Base-by-base conservation (phyloP, 2,797 vertebrate genomes). In the Amblyopsis hoosieri region DNA sequence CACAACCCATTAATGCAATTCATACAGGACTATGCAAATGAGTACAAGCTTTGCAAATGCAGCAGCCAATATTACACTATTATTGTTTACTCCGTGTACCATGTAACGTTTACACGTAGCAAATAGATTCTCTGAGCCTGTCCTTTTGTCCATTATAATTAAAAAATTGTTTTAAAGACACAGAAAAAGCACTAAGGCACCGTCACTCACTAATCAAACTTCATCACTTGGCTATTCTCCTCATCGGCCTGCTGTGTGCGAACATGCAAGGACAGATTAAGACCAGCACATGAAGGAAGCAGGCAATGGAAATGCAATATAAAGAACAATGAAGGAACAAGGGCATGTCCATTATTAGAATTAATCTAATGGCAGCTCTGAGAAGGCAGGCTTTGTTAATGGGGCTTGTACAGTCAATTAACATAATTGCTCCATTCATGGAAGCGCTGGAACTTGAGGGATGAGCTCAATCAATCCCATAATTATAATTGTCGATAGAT, bases 341-440 rank as follows among this genome's bases (percentile, higher is more conserved):
- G 73, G 53, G 74, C 75, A 84, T 81, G 77, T 83, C 89, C 89
- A 91, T 92, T 91, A 90, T 79, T 80, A 80, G 84, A 89, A 92
- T 91, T 79, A 91, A 92, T 91, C 87, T 89, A 89, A 91, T 86
- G 64, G 63, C 69, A 58, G 80, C 76, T 74, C 54, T 1, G 70
- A 82, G 82, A 78, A 69, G 79, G 84, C 85, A 67, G 82, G 75
- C 82, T 90, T 83, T 84, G 85, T 90, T 92, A 92, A 93, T 90
- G 87, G 89, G 66, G 82, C 86, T 89, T 87, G 88, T 87, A 89
- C 82, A 79, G 85, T 90, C 91, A 90, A 90, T 93, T 92, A 92
- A 91, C 87, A 89, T 90, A 92, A 93, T 93, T 91, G 90, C 89
- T 90, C 87, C 84, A 85, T 90, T 91, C 84, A 80, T 75, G 87